phyloP scores from a whole-genome alignment of 2,888 invertebrate genomes.

The Latheticus oryzae region DNA sequence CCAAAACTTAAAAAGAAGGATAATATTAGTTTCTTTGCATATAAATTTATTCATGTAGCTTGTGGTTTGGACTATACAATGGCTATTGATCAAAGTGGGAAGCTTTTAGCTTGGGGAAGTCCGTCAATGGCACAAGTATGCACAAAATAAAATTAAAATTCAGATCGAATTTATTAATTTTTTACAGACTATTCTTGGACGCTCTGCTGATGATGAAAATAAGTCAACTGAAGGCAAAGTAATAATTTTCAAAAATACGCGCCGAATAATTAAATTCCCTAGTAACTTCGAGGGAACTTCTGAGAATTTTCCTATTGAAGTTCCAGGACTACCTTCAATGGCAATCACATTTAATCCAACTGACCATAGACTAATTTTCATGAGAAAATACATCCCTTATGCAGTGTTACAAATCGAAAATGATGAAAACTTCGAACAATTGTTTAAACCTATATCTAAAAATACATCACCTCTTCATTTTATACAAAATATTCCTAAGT shows the following conservation, averaged over 20 bases:
- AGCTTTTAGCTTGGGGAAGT: constrained; percentile 82
- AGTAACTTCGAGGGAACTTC: constrained; percentile 58
- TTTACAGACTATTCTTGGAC: constrained; percentile 69
- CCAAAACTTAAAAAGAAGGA: constrained; percentile 68
- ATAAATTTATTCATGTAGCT: constrained; percentile 66
- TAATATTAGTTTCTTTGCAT: constrained; percentile 55
- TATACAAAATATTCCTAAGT: constrained; percentile 51
- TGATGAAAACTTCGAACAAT: constrained; percentile 27
- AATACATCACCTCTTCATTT: constrained; percentile 44
- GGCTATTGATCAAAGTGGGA: constrained; percentile 74
- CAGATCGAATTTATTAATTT: too few species aligned
- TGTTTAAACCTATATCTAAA: constrained; percentile 31
- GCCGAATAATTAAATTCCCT: constrained; percentile 78
- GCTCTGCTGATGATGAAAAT: constrained; percentile 69
- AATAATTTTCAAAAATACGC: constrained; percentile 78
- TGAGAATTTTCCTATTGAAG: constrained; percentile 62
- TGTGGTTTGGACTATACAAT: constrained; percentile 85
- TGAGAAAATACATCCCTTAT: constrained; percentile 52
- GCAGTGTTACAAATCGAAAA: constrained; percentile 53
- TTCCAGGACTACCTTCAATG: constrained; percentile 63
- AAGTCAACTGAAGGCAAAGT: constrained; percentile 68
- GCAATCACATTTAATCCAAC: constrained; percentile 62
- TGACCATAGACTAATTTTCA: constrained; percentile 57
- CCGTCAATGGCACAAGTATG: constrained; percentile 74
- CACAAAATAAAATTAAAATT: too few species aligned